These are phyloP conservation scores for Drosophila stalkeri DNA, from an alignment of 2,888 invertebrate species.

Conservation along the genomic window DNA sequence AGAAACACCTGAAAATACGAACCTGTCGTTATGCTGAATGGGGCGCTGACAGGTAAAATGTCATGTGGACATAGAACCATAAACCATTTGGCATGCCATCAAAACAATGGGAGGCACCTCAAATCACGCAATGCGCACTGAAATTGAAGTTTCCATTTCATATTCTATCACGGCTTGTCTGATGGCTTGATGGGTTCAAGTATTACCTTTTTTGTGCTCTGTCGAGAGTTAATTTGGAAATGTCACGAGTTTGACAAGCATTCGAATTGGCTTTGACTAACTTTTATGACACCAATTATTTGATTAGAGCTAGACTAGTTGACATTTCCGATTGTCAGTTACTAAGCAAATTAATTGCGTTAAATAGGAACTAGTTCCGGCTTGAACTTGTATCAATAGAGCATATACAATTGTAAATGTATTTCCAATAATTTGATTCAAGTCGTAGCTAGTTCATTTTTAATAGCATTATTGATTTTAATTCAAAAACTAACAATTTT, in stretches of 20 bases:
- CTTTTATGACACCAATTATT: slow-evolving; percentile 78
- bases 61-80: slow-evolving; percentile 34
- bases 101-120: slow-evolving; percentile 50
- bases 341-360: slow-evolving; percentile 33
- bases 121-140: slow-evolving; percentile 59
- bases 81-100: slow-evolving; percentile 72
- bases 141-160: slow-evolving; percentile 35
- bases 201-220: slow-evolving; percentile 20
- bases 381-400: not conserved
- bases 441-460: no score
- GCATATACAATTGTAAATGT: no score
- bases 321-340: slow-evolving; percentile 21
- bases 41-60: slow-evolving; percentile 60
- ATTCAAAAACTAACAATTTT: not conserved
- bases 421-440: no score
- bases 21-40: slow-evolving; percentile 50
- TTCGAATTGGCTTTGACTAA: slow-evolving; percentile 70
- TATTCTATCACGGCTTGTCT: slow-evolving; percentile 3
- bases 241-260: slow-evolving; percentile 69
- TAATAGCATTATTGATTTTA: no score
- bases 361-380: not conserved
- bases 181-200: slow-evolving; percentile 24
- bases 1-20: slow-evolving; percentile 28
- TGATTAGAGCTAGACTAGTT: slow-evolving; percentile 23
- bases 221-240: slow-evolving; percentile 59